A percentile compares a stretch with the other conserved stretches of the same genome.
These are phyloP conservation scores for Celastrina argiolus DNA, from an alignment of 2,888 invertebrate genomes.

Conservation along the genomic window DNA sequence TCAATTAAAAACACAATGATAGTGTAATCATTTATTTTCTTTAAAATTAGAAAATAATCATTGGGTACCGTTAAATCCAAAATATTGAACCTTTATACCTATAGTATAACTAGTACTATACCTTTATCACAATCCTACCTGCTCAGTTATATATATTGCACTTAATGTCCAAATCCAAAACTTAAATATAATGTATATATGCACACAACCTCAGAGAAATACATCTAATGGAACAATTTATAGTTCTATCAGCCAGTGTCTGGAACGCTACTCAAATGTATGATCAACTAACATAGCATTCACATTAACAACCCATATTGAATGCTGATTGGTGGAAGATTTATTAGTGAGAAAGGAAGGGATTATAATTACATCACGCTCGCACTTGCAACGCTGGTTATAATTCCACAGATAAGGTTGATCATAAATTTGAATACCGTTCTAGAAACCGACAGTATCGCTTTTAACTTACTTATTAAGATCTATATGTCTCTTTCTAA, in stretches of 20 bases:
- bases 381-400: too few relatives aligned
- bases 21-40: conserved; percentile 22
- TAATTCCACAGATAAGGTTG: too few relatives aligned
- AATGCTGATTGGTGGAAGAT: too few relatives aligned
- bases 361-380: too few relatives aligned
- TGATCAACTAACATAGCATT: too few relatives aligned
- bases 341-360: too few relatives aligned
- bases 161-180: conserved; percentile 14
- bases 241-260: conserved; percentile 17
- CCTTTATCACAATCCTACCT: conserved; percentile 14
- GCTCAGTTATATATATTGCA: conserved; percentile 12
- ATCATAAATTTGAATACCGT: too few relatives aligned
- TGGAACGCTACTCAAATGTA: too few relatives aligned
- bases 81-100: background rate
- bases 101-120: background rate
- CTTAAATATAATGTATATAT: conserved; percentile 16
- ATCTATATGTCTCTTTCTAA: background rate
- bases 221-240: conserved; percentile 13
- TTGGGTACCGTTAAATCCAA: conserved; percentile 19
- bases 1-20: conserved; percentile 10
- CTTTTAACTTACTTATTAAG: background rate
- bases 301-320: too few relatives aligned
- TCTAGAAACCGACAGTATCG: too few relatives aligned
- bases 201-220: conserved; percentile 25
- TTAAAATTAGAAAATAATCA: conserved; percentile 19